phyloP scores from a whole-genome alignment of 2,113 vertebrate genomes.

The Tachycineta bicolor region DNA sequence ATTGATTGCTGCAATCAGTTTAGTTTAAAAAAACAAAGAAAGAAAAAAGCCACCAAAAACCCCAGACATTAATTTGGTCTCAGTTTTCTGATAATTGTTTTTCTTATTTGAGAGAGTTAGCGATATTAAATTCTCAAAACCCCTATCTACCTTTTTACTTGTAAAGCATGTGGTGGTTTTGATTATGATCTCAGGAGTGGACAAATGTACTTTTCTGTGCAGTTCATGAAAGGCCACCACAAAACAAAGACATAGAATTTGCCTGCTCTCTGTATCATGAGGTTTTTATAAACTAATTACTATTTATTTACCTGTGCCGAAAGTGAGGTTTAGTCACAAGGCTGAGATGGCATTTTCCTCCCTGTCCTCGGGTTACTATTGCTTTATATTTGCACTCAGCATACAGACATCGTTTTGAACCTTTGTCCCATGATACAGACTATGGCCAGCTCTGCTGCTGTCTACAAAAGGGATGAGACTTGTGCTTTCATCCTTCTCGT shows the following conservation, averaged over 20 bases:
- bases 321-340: not conserved
- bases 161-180: not conserved
- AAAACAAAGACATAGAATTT: not conserved
- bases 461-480: not conserved
- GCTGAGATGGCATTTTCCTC: not conserved
- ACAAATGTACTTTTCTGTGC: not conserved
- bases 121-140: not conserved
- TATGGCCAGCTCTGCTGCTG: not conserved
- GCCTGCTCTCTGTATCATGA: not conserved
- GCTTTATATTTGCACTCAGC: not conserved
- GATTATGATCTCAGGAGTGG: not conserved
- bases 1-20: conserved; percentile 36
- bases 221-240: not conserved
- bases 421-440: not conserved
- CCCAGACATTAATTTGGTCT: not conserved
- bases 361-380: not conserved
- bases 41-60: not conserved
- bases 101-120: not conserved
- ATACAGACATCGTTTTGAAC: not conserved
- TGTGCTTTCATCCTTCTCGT: not conserved
- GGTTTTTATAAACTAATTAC: not conserved
- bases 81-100: not conserved
- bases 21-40: not conserved
- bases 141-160: not conserved
- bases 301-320: not conserved